Evolutionary conservation across 1,140 invertebrate genomes (phyloP).

Genomic region (Drosophila auraria): DNA sequence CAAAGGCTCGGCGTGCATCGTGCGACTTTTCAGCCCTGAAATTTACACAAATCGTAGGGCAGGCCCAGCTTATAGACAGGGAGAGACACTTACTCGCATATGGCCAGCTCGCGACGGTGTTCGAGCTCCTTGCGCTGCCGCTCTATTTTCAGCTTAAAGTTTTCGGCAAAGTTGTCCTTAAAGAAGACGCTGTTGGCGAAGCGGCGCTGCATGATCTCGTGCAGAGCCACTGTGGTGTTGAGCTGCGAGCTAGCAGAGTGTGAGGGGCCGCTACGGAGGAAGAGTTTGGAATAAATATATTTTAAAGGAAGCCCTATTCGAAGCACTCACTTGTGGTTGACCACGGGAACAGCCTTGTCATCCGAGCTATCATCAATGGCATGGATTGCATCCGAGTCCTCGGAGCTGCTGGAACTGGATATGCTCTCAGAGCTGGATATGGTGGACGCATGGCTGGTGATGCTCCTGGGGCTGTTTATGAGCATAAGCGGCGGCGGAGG

Average conservation of each 20-base stretch:
- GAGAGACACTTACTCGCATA: conserved; percentile 30
- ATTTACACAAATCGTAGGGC: background rate
- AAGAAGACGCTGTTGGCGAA: conserved; percentile 37
- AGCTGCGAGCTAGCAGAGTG: background rate
- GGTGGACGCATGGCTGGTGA: conserved; percentile 22
- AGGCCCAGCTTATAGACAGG: too few relatives aligned
- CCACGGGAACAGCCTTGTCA: background rate
- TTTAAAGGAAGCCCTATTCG: background rate
- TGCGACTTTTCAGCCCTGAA: conserved; percentile 29
- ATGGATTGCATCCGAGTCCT: background rate
- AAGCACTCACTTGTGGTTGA: conserved; percentile 1
- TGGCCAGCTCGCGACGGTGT: conserved; percentile 4
- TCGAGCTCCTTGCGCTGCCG: conserved; percentile 6
- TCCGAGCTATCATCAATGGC: background rate
- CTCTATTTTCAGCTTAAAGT: conserved; percentile 8
- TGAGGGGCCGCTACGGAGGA: background rate
- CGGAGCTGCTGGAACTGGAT: background rate
- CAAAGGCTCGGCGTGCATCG: conserved; percentile 31
- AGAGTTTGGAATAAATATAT: background rate
- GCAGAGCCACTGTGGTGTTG: conserved; percentile 3
- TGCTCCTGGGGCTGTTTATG: background rate
- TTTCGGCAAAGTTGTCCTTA: conserved; percentile 15
- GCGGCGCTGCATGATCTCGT: conserved; percentile 28
- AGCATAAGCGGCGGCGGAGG: conserved; percentile 1
- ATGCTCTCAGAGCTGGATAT: background rate